Percentiles rank a stretch among this genome's conserved stretches.
These are phyloP conservation scores for Gymnoscopelus braueri DNA, from an alignment of 2,797 vertebrate species.

Conservation along the genomic window DNA sequence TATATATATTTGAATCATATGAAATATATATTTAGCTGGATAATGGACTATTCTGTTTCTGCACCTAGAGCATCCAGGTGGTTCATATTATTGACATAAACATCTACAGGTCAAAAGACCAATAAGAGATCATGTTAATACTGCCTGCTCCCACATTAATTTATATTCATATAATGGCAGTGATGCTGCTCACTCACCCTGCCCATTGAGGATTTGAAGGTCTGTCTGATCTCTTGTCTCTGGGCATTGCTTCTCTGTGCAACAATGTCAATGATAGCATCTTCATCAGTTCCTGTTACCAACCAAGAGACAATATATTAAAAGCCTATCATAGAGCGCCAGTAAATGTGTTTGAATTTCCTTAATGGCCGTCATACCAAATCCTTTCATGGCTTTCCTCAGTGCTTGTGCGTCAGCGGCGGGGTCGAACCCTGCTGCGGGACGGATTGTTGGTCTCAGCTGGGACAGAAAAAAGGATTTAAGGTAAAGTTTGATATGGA, in stretches of 20 bases:
- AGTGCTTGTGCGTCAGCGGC: conserved; percentile 90
- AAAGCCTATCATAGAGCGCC: rapidly evolving
- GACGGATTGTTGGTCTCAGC: conserved; percentile 87
- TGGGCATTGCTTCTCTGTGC: conserved; percentile 89
- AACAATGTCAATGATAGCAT: conserved; percentile 90
- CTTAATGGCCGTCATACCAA: conserved; percentile 80
- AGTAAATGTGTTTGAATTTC: background rate
- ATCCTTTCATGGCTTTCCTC: conserved; percentile 97
- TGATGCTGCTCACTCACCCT: conserved; percentile 79
- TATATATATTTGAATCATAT: background rate
- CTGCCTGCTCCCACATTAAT: no score
- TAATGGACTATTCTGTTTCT: no score
- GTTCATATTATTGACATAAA: no score
- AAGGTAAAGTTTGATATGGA: conserved; percentile 7
- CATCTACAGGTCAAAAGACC: no score
- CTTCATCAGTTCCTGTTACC: conserved; percentile 91
- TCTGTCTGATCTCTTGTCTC: conserved; percentile 91
- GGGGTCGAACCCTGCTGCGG: conserved; percentile 80
- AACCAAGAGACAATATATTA: background rate
- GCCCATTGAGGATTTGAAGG: conserved; percentile 94
- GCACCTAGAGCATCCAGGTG: no score
- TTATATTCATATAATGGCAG: background rate
- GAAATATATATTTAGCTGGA: no score
- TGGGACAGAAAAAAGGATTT: conserved; percentile 56
- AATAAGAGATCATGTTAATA: no score